phyloP scores from a whole-genome alignment of 2,113 vertebrate genomes.

The Riparia riparia region DNA sequence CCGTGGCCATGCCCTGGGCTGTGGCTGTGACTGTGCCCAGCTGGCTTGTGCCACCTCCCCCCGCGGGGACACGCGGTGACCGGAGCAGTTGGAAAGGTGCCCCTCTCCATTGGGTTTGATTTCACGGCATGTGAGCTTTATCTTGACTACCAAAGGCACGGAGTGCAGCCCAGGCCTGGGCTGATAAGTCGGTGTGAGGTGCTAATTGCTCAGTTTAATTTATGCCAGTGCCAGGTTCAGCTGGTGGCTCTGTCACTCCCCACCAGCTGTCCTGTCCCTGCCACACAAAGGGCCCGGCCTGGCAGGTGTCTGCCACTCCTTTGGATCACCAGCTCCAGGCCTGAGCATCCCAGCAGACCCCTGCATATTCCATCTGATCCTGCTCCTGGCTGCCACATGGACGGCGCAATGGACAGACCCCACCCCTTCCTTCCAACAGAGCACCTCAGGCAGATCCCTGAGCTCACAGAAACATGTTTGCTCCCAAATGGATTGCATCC shows the following conservation, averaged over 20 bases:
- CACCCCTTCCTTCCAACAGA: not conserved
- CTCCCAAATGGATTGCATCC: not conserved
- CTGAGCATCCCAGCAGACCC: not conserved
- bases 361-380: not conserved
- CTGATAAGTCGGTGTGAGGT: not conserved
- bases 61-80: fast-evolving
- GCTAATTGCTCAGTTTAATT: not conserved
- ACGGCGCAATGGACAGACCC: fast-evolving
- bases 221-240: not conserved
- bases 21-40: not conserved
- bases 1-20: not conserved
- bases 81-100: not conserved
- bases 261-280: not conserved
- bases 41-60: not conserved
- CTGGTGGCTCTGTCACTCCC: not conserved
- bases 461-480: fast-evolving
- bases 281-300: too few species aligned
- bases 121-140: not conserved
- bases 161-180: not conserved
- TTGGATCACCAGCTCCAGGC: not conserved
- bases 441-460: not conserved
- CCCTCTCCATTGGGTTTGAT: not conserved
- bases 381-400: not conserved
- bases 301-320: not conserved
- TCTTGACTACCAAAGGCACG: not conserved